These are phyloP conservation scores for Mythimna loreyi DNA, from an alignment of 2,888 invertebrate genomes.

Conservation along the genomic window DNA sequence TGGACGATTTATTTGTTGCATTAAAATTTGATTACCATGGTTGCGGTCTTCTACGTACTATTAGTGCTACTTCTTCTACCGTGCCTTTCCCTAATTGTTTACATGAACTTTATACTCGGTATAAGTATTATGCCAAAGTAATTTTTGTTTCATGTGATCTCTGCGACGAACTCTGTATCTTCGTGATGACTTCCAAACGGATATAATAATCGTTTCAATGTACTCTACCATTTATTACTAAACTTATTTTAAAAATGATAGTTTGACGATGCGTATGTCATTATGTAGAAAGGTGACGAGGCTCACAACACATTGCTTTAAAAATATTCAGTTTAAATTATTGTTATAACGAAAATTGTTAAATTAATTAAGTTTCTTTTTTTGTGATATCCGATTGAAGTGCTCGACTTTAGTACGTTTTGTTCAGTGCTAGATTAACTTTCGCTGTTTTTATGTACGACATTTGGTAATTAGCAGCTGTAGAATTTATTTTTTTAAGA, in stretches of 20 bases:
- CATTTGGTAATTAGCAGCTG: slow-evolving; percentile 58
- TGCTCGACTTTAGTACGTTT: slow-evolving; percentile 33
- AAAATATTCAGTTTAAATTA: slow-evolving; percentile 56
- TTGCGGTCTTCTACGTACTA: slow-evolving; percentile 25
- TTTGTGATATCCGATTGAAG: slow-evolving; percentile 35
- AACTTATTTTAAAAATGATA: slow-evolving; percentile 42
- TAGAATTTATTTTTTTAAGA: slow-evolving; percentile 66
- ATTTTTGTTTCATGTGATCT: slow-evolving; percentile 52
- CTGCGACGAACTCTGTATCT: slow-evolving; percentile 39
- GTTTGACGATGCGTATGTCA: slow-evolving; percentile 37
- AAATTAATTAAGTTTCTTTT: slow-evolving; percentile 23
- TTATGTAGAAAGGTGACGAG: slow-evolving; percentile 51
- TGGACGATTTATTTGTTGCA: slow-evolving; percentile 16
- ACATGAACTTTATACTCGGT: slow-evolving; percentile 29
- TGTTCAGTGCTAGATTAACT: slow-evolving; percentile 46
- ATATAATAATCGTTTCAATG: slow-evolving; percentile 31
- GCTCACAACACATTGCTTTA: slow-evolving; percentile 57
- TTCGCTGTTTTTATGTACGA: slow-evolving; percentile 42
- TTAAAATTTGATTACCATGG: slow-evolving; percentile 26
- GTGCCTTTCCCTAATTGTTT: slow-evolving; percentile 49
- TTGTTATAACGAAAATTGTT: slow-evolving; percentile 40
- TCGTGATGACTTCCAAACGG: slow-evolving; percentile 53
- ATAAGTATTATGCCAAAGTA: slow-evolving; percentile 42
- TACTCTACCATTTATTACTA: slow-evolving; percentile 28
- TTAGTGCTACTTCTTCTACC: slow-evolving; percentile 42